Percentiles rank a stretch among this genome's conserved stretches.
phyloP scores from a whole-genome alignment of 2,888 invertebrate species.

The Dendrolimus pini region DNA sequence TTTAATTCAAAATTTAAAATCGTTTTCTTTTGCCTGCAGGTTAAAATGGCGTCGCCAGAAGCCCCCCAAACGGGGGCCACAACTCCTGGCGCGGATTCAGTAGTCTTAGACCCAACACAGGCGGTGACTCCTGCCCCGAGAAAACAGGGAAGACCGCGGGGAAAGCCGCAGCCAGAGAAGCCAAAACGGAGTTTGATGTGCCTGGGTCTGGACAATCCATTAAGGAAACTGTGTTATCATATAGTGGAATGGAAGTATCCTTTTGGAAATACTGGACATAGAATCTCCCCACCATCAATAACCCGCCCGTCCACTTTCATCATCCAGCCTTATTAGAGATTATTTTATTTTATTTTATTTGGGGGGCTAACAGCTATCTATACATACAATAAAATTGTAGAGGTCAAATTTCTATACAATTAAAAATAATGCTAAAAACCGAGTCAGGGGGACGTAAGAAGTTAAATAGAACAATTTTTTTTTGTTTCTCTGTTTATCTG shows the following conservation, averaged over 20 bases:
- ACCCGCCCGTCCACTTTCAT: no score
- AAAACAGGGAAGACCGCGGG: slow-evolving; percentile 80
- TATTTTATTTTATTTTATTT: no score
- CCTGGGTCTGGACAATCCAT: slow-evolving; percentile 93
- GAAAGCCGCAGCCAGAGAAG: slow-evolving; percentile 91
- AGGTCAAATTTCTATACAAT: no score
- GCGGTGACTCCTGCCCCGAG: slow-evolving; percentile 66
- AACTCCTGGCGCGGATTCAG: slow-evolving; percentile 49
- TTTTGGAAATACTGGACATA: slow-evolving; percentile 68
- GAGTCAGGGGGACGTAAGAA: no score
- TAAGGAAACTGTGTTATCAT: slow-evolving; percentile 96
- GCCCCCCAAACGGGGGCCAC: slow-evolving; percentile 32
- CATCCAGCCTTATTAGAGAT: no score
- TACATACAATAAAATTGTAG: no score
- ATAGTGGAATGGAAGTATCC: slow-evolving; percentile 99
- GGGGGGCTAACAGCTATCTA: no score
- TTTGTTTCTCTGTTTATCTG: no score
- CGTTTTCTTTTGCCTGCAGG: slow-evolving; percentile 27
- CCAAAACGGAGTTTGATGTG: slow-evolving; percentile 95
- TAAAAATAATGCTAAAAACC: no score
- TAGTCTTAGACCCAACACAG: slow-evolving; percentile 34
- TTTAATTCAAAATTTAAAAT: slow-evolving; percentile 1
- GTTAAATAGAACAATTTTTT: no score
- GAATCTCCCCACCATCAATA: no score
- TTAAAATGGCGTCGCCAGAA: slow-evolving; percentile 53